Percentiles rank a stretch among this genome's conserved stretches.
Conservation (phyloP, 2,888 invertebrate species). For the Globia sparganii region DNA sequence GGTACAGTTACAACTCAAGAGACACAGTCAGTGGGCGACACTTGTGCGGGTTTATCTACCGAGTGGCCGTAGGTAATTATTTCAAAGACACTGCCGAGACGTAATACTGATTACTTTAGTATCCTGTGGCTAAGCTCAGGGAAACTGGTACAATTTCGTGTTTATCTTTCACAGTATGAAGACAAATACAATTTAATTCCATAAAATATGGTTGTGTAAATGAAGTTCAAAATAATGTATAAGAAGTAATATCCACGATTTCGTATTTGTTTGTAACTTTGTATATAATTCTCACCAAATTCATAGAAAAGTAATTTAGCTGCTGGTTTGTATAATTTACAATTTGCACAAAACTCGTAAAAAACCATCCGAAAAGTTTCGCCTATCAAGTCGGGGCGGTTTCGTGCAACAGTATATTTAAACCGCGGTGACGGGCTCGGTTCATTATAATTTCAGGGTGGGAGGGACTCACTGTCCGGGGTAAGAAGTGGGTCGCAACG, state of each 20-base stretch:
- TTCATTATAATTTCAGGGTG: conserved; percentile 67
- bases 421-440: conserved; percentile 57
- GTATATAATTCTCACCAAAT: not conserved
- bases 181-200: not conserved
- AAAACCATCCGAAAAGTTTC: conserved; percentile 53
- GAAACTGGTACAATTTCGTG: not conserved
- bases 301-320: conserved; percentile 14
- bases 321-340: conserved; percentile 47
- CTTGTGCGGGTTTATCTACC: not conserved
- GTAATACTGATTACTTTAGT: not conserved
- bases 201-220: not conserved
- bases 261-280: conserved; percentile 2
- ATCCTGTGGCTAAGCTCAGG: not conserved
- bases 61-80: not conserved
- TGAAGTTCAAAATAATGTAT: conserved; percentile 19
- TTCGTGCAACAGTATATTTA: conserved; percentile 57
- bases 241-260: not conserved
- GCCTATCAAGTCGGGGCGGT: conserved; percentile 39
- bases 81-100: not conserved
- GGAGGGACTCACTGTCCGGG: conserved; percentile 53
- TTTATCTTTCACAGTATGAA: not conserved
- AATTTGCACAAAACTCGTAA: conserved; percentile 49
- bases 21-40: not conserved
- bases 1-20: not conserved
- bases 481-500: conserved; percentile 68